Conservation (phyloP, 2,113 vertebrate species). For the Leucoraja erinaceus region DNA sequence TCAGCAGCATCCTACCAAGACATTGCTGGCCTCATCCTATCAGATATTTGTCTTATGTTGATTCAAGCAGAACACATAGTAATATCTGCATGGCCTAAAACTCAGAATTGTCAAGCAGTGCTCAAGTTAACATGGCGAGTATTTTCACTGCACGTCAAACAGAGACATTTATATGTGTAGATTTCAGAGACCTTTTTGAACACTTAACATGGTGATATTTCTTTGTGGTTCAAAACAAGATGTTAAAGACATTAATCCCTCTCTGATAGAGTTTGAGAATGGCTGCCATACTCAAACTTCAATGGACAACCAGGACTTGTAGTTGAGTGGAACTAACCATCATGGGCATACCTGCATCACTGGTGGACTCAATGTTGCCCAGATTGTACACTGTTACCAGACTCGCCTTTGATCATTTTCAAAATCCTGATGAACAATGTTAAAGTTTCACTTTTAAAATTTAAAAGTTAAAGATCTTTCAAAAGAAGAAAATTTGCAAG, state of each 20-base stretch:
- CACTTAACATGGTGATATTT: not conserved
- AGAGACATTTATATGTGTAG: not conserved
- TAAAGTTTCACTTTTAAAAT: too few species aligned
- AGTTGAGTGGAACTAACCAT: not conserved
- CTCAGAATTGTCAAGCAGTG: not conserved
- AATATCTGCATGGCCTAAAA: not conserved
- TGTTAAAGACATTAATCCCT: not conserved
- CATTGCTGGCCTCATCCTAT: too few species aligned
- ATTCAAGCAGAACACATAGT: not conserved
- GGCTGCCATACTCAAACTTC: not conserved
- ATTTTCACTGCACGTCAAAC: not conserved
- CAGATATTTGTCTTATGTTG: not conserved
- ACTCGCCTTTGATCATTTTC: not conserved
- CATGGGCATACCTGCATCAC: not conserved
- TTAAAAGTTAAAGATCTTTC: not conserved
- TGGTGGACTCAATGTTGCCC: not conserved
- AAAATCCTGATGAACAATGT: not conserved
- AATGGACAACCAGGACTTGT: not conserved
- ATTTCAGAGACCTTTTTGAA: not conserved
- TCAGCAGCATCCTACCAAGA: too few species aligned
- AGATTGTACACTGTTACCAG: not conserved
- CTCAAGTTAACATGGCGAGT: not conserved
- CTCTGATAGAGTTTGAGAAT: not conserved
- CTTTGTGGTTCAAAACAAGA: not conserved
- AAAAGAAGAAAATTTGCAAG: not conserved